Evolutionary conservation across 2,113 vertebrate genomes (phyloP), one percentile per base, ranked within the genome.

Genomic region (Passer montanus): DNA sequence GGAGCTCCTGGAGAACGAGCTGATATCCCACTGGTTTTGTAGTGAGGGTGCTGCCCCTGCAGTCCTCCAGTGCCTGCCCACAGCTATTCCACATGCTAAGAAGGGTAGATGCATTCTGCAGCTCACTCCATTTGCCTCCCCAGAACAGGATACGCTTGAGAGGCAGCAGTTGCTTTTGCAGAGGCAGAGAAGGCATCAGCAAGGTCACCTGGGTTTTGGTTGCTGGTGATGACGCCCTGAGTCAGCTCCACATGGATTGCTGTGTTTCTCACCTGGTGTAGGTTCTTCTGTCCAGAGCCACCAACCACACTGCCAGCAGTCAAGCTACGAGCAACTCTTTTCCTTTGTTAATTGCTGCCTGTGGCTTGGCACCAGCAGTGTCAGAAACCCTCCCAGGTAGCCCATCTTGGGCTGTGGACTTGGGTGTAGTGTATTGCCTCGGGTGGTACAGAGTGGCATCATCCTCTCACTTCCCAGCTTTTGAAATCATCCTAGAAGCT

Each of bases 331-430:
- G 93, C 88, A 92, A 64, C 76, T 79, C 37, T 93, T 95, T 95
- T 87, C 58, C 68, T 83, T 43, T 50, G 52, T 56, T 97, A 95
- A 95, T 95, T 96, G 64, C 88, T 6, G 1, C 24, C 55, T 95
- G 95, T 92, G 88, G 94, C 92, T 96, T 96, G 95, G 92, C 92
- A 96, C 39, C 41, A 50, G 83, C 80, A 50, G 22, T 56, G 53
- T 60, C 81, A 94, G 80, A 96, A 94, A 88, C 95, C 85, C 94
- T 97, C 95, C 80, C 60, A 75, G 92, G 95, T 96, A 84, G 94
- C 94, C 95, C 94, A 92, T 95, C 88, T 39, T 53, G 76, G 90
- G 64, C 82, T 94, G 94, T 80, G 60, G 90, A 92, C 88, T 92
- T 90, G 86, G 83, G 85, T 89, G 90, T 96, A 92, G 88, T 58